Base-by-base conservation (phyloP, 1,140 invertebrate species). In the Temnothorax curvispinosus region DNA sequence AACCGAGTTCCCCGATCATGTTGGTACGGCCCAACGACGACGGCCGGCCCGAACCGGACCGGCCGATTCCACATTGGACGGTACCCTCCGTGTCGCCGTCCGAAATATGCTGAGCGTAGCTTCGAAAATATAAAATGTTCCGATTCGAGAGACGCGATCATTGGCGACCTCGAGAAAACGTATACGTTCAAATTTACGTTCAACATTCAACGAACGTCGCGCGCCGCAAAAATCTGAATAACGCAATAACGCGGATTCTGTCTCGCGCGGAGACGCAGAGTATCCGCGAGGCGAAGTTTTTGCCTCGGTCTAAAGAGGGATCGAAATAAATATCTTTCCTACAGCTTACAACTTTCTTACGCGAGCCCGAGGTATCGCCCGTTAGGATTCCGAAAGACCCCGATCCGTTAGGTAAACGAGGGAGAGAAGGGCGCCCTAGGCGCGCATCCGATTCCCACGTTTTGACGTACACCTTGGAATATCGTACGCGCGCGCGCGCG, bases 21-120 rank as follows among this genome's bases (percentile, higher is more conserved):
- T 81, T 81, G 65, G 50, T 71, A 71, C 41, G 76, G 76, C 60
- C 62, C 76, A 52, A 65, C 27, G 18, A 38, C 58, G 44, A 38
- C 58, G 44, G 11, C 50, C 50, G 44, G 44, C 35, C 65, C 78
- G 35, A 71, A 56, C 65, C 65, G 78, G 78, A 50, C 41, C 41
- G 21, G 56, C 41, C 75, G 56, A 81, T 67, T 81, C 78, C 50
- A 44, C 38, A 54, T 50, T 6, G 38, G 44, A 67, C 41, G 54
- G 41, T 56, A 81, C 9, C 50, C 27, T 32, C 38, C 54, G 54
- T n/a, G 54, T 81, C 50, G 38, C 11, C 11, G 35, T 27, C 8
- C 50, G 38, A 56, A 71, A 58, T 58, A 38, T 11, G 9, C 32
- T n/a, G 41, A 67, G n/a, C 54, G 2, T 13, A 35, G 44, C 52